phyloP scores from a whole-genome alignment of 2,113 vertebrate species.

The Lepus europaeus region DNA sequence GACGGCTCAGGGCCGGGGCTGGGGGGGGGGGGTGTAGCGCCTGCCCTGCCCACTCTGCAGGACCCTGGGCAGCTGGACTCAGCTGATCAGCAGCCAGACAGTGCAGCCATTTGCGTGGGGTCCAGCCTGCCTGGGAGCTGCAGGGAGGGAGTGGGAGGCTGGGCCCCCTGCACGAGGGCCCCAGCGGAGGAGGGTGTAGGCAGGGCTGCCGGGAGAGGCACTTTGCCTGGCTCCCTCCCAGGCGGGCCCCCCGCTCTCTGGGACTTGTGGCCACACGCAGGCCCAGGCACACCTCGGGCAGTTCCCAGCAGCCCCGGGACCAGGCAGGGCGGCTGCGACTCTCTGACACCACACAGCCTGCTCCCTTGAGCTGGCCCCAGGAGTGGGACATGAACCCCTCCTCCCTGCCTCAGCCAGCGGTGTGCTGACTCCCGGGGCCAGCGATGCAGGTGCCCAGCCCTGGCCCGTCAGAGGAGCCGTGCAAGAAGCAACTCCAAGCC shows the following conservation, averaged over 20 bases:
- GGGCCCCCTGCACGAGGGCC: conserved; percentile 36
- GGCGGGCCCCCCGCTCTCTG: neutral
- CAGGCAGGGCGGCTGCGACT: neutral
- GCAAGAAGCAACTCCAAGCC: neutral
- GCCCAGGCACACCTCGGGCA: neutral
- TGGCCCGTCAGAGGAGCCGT: neutral
- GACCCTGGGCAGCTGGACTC: neutral
- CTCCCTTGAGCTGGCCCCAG: neutral
- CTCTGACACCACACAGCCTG: fast-evolving
- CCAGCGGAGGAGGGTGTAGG: neutral
- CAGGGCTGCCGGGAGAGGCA: neutral
- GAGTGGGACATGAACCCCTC: neutral
- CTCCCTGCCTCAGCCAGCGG: fast-evolving
- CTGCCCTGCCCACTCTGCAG: neutral
- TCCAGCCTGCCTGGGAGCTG: neutral
- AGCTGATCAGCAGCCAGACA: neutral
- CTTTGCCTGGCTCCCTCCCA: neutral
- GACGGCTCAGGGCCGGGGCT: no score
- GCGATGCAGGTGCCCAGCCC: neutral
- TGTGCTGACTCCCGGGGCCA: neutral
- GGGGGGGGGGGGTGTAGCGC: neutral
- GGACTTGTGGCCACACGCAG: conserved; percentile 44
- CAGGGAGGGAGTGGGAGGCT: neutral
- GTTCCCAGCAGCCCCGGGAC: neutral
- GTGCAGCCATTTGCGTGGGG: neutral